Percentiles rank a stretch among this genome's conserved stretches.
phyloP scores from a whole-genome alignment of 2,888 invertebrate species.

The Miltochrista miniata region DNA sequence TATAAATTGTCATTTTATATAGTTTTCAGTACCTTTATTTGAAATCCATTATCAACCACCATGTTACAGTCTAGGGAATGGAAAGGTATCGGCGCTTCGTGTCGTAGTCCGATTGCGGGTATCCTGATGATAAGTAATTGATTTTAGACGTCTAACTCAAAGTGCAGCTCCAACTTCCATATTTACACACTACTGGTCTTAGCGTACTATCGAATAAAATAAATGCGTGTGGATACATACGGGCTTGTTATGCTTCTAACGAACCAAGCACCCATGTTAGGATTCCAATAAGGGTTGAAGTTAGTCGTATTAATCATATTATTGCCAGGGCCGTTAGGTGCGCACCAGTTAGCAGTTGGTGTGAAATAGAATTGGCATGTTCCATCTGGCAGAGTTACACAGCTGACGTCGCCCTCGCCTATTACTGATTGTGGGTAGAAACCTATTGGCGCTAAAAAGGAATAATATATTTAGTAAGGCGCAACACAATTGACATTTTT shows the following conservation, averaged over 20 bases:
- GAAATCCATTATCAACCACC: conserved; percentile 18
- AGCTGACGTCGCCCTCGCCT: conserved; percentile 69
- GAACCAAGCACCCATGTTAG: conserved; percentile 54
- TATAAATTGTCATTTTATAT: background rate
- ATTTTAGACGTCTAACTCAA: background rate
- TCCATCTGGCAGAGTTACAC: conserved; percentile 63
- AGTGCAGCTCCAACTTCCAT: too few relatives aligned
- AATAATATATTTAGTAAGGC: background rate
- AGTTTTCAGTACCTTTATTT: conserved; percentile 23
- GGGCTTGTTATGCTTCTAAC: conserved; percentile 58
- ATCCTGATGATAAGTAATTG: conserved; percentile 5
- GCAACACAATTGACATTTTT: background rate
- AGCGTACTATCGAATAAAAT: too few relatives aligned
- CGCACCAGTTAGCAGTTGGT: conserved; percentile 48
- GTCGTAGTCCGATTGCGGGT: conserved; percentile 6
- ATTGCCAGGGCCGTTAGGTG: conserved; percentile 19
- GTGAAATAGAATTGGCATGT: conserved; percentile 61
- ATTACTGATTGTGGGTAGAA: conserved; percentile 46
- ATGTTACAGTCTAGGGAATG: conserved; percentile 14
- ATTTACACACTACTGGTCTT: background rate
- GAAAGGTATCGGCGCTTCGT: conserved; percentile 12
- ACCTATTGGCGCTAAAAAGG: conserved; percentile 17
- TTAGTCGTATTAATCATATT: conserved; percentile 23
- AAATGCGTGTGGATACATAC: conserved; percentile 45
- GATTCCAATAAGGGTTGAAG: conserved; percentile 26